phyloP scores from a whole-genome alignment of 2,797 vertebrate genomes.

The Enteromius fasciolatus region DNA sequence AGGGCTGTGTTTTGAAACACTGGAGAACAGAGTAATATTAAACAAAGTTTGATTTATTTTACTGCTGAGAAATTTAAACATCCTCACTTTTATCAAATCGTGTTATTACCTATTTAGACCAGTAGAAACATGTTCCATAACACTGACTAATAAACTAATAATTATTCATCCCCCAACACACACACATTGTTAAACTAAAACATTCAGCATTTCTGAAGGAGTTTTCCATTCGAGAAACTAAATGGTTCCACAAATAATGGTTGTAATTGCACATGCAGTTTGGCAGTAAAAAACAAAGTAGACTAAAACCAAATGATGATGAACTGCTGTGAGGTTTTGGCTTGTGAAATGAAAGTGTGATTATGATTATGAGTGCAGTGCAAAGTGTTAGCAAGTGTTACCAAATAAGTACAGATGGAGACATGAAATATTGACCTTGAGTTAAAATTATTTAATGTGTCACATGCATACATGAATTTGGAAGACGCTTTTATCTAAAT shows the following conservation, averaged over 20 bases:
- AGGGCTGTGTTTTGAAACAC: slow-evolving; percentile 45
- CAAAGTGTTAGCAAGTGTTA: slow-evolving; percentile 16
- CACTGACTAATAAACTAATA: slow-evolving; percentile 40
- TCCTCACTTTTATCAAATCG: slow-evolving; percentile 45
- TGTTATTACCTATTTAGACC: slow-evolving; percentile 49
- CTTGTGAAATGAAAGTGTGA: slow-evolving; percentile 14
- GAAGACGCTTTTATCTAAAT: neutral
- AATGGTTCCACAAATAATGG: slow-evolving; percentile 53
- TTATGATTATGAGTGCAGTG: slow-evolving; percentile 24
- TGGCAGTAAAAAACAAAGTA: slow-evolving; percentile 21
- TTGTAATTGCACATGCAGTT: slow-evolving; percentile 42
- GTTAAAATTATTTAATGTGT: neutral
- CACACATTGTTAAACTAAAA: slow-evolving; percentile 19
- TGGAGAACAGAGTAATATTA: slow-evolving; percentile 54
- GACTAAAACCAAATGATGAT: slow-evolving; percentile 16
- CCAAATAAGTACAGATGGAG: neutral
- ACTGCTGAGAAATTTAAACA: slow-evolving; percentile 45
- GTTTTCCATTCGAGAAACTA: slow-evolving; percentile 35
- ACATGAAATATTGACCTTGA: neutral
- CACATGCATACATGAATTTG: neutral
- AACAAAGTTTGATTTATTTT: slow-evolving; percentile 56
- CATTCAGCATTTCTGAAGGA: slow-evolving; percentile 17
- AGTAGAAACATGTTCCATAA: slow-evolving; percentile 45
- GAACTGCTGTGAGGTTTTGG: slow-evolving; percentile 23
- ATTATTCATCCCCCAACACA: slow-evolving; percentile 31